These are phyloP conservation scores for Indri indri DNA, from an alignment of 2,113 vertebrate genomes.

Conservation along the genomic window DNA sequence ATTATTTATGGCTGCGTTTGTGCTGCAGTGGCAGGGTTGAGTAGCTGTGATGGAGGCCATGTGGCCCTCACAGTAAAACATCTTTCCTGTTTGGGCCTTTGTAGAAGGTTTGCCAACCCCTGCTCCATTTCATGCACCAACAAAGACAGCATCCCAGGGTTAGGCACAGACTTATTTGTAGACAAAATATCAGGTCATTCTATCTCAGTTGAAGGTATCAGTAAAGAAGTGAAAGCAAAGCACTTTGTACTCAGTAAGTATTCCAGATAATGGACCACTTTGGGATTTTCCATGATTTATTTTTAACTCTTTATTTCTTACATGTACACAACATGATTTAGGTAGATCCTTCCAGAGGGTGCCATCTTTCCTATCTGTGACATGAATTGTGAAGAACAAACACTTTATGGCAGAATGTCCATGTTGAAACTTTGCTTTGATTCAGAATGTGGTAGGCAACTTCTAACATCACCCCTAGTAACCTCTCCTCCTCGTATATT, in stretches of 20 bases:
- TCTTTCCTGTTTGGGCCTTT: not conserved
- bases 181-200: not conserved
- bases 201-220: no score
- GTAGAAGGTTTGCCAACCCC: not conserved
- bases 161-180: no score
- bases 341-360: not conserved
- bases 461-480: rapidly evolving
- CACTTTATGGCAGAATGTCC: not conserved
- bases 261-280: not conserved
- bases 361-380: not conserved
- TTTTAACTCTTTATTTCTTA: not conserved
- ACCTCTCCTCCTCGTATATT: not conserved
- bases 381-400: no score
- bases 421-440: not conserved
- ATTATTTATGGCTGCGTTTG: not conserved
- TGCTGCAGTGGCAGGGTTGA: not conserved
- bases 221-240: not conserved
- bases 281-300: not conserved
- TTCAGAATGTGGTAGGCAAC: not conserved
- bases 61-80: not conserved
- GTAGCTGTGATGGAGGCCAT: not conserved
- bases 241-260: not conserved
- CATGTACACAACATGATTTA: not conserved
- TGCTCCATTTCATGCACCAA: not conserved
- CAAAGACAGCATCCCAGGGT: not conserved